These are phyloP conservation scores for Decapterus maruadsi DNA, from an alignment of 2,797 vertebrate genomes.

Conservation along the genomic window DNA sequence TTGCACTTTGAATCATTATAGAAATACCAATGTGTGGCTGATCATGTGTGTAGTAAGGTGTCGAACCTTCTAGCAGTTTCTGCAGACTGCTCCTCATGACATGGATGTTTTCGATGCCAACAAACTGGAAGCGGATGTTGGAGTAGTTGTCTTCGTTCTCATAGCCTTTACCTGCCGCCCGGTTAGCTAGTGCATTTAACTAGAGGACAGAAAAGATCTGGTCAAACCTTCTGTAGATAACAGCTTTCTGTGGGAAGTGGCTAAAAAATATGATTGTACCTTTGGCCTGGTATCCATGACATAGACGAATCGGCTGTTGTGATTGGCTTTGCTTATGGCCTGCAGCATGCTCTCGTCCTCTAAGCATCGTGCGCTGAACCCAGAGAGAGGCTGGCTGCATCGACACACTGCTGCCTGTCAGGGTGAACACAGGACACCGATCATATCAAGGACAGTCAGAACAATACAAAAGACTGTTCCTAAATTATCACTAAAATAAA, in stretches of 20 bases:
- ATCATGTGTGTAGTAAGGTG: neutral
- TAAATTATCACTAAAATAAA: neutral
- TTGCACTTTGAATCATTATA: neutral
- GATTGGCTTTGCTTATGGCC: constrained; percentile 96
- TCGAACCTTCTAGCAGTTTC: constrained; percentile 94
- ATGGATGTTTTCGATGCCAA: constrained; percentile 99
- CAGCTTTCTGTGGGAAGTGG: too few relatives aligned
- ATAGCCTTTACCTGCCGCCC: constrained; percentile 99
- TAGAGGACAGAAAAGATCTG: constrained; percentile 56
- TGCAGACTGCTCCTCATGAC: constrained; percentile 98
- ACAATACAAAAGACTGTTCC: neutral
- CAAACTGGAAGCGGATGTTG: constrained; percentile 99
- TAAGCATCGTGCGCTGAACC: constrained; percentile 96
- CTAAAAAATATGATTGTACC: constrained; percentile 62
- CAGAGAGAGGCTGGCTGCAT: constrained; percentile 97
- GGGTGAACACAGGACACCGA: constrained; percentile 15
- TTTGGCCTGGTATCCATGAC: constrained; percentile 98
- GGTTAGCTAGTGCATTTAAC: constrained; percentile 97
- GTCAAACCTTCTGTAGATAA: too few relatives aligned
- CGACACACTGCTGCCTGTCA: constrained; percentile 95
- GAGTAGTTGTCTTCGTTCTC: constrained; percentile 99
- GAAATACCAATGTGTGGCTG: neutral
- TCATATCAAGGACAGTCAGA: neutral
- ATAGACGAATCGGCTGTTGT: constrained; percentile 93
- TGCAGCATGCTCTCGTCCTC: constrained; percentile 98